Evolutionary conservation across 2,888 invertebrate genomes (phyloP).

Genomic region (Noctua janthina): DNA sequence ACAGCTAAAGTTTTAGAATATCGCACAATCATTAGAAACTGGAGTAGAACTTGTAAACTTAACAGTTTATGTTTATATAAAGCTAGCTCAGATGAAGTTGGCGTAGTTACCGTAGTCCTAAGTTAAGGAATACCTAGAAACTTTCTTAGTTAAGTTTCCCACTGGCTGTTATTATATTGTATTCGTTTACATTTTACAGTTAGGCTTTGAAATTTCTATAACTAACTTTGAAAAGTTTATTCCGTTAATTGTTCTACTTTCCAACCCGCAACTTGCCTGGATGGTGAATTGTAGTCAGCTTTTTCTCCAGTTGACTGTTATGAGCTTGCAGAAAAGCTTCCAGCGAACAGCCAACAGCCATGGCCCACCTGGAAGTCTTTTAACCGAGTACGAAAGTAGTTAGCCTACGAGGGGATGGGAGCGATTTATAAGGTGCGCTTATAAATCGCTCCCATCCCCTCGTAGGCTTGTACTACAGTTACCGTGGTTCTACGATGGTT

Average conservation of each 20-base stretch:
- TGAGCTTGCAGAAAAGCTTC: not conserved
- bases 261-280: not conserved
- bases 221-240: not conserved
- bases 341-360: not conserved
- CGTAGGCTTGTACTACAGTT: too few species aligned
- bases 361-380: not conserved
- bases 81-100: constrained; percentile 10
- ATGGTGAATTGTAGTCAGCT: not conserved
- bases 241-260: not conserved
- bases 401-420: too few species aligned
- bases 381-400: not conserved
- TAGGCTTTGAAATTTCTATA: not conserved
- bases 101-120: not conserved
- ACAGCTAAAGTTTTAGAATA: not conserved
- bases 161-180: not conserved
- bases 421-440: too few species aligned
- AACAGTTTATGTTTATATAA: not conserved
- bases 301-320: not conserved
- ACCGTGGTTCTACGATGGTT: not conserved
- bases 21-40: constrained; percentile 30
- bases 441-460: too few species aligned
- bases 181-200: constrained; percentile 12
- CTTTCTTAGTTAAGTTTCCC: not conserved
- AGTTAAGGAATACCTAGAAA: constrained; percentile 14
- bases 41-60: constrained; percentile 18